Conservation (phyloP, 64 coral and sea anemone genomes). For the Porites australiensis region DNA sequence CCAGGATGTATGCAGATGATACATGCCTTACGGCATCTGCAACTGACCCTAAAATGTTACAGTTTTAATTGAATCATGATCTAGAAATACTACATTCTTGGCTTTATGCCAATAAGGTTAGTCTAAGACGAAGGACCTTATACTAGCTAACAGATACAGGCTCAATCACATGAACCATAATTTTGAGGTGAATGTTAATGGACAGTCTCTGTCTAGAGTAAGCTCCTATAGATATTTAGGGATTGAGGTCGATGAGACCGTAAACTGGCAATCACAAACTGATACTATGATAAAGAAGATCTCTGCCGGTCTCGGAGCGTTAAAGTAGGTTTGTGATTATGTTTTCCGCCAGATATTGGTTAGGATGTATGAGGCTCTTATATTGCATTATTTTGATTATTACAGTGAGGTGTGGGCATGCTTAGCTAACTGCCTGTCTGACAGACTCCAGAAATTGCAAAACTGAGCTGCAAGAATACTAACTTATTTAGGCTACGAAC, state of each 20-base stretch:
- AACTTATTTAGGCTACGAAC: too few relatives aligned
- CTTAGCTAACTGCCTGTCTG: not conserved
- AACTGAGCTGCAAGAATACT: too few relatives aligned
- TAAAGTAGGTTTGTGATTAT: conserved; percentile 27
- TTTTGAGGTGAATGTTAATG: not conserved
- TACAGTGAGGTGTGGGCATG: conserved; percentile 17
- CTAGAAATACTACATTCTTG: too few relatives aligned
- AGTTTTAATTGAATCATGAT: too few relatives aligned
- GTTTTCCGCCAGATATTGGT: not conserved
- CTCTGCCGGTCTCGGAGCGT: conserved; percentile 10
- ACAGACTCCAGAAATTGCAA: not conserved
- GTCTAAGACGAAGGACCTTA: conserved; percentile 46
- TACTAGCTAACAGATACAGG: conserved; percentile 29
- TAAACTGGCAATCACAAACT: conserved; percentile 32
- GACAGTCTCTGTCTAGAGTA: too few relatives aligned
- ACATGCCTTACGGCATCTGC: too few relatives aligned
- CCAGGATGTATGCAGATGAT: too few relatives aligned
- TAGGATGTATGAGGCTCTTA: not conserved
- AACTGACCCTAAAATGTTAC: too few relatives aligned
- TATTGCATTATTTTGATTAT: conserved; percentile 43
- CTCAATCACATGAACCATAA: not conserved
- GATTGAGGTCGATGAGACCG: conserved; percentile 32
- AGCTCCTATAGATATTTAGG: conserved; percentile 25
- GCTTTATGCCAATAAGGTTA: too few relatives aligned
- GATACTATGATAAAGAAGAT: conserved; percentile 24